Evolutionary conservation across 2,888 invertebrate genomes (phyloP).

Genomic region (Periphyllus acericola): DNA sequence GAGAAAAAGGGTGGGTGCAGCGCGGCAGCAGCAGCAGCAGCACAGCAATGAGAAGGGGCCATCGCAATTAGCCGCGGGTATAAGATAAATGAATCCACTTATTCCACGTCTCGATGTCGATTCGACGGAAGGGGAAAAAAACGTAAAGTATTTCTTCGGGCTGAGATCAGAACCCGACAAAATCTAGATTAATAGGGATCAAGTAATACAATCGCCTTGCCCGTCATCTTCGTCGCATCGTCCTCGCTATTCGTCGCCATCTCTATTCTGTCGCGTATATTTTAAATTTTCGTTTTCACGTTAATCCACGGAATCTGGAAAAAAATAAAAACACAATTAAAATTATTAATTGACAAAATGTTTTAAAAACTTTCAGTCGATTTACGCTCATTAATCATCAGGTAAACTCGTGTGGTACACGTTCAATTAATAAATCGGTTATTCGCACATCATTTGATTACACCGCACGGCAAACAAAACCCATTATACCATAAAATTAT

Average conservation of each 20-base stretch:
- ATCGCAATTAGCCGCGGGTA: constrained; percentile 59
- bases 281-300: not conserved
- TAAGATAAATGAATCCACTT: constrained; percentile 62
- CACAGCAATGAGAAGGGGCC: constrained; percentile 18
- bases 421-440: too few relatives aligned
- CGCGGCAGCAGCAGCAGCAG: not conserved
- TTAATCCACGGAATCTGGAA: too few relatives aligned
- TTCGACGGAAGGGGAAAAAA: not conserved
- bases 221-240: not conserved
- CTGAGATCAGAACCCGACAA: not conserved
- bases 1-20: constrained; percentile 50
- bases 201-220: not conserved
- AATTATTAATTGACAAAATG: too few relatives aligned
- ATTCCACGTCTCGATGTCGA: constrained; percentile 58
- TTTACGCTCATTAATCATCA: not conserved
- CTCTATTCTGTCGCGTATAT: not conserved
- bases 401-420: too few relatives aligned
- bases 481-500: too few relatives aligned
- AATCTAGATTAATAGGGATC: constrained; percentile 37
- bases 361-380: constrained; percentile 8
- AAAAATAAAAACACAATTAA: too few relatives aligned
- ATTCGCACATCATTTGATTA: too few relatives aligned
- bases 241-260: not conserved
- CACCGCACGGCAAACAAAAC: too few relatives aligned
- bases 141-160: not conserved